Conservation (phyloP, 2,888 invertebrate genomes). For the Deroplatys truncata region DNA sequence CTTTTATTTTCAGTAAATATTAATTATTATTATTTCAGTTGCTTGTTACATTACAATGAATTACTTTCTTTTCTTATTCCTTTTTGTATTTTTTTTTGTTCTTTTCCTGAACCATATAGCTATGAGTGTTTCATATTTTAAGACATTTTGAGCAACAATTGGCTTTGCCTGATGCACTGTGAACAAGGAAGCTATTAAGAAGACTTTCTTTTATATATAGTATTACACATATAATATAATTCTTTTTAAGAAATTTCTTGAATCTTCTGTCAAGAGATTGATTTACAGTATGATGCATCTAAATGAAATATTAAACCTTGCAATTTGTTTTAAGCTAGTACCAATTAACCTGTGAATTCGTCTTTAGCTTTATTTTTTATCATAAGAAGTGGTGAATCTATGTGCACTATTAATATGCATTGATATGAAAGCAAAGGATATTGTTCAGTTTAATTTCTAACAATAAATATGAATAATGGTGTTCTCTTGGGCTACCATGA, state of each 20-base stretch:
- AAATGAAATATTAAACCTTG: not conserved
- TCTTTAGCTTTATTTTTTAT: not conserved
- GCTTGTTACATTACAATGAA: too few species aligned
- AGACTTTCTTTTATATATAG: not conserved
- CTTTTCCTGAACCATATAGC: not conserved
- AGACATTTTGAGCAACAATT: not conserved
- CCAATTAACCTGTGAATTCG: not conserved
- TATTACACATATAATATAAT: not conserved
- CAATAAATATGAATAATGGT: too few species aligned
- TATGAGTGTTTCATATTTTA: not conserved
- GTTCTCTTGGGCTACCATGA: too few species aligned
- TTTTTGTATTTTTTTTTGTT: not conserved
- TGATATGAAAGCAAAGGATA: not conserved
- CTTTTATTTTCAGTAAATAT: not conserved
- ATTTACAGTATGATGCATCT: not conserved
- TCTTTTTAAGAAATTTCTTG: not conserved
- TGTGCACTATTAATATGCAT: not conserved
- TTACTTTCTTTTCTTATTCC: too few species aligned
- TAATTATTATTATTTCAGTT: too few species aligned
- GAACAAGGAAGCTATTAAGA: not conserved
- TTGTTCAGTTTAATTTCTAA: too few species aligned
- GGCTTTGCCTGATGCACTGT: not conserved
- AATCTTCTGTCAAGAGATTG: not conserved
- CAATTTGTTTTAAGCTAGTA: not conserved
- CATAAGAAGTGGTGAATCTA: not conserved